These are phyloP conservation scores for Cyprichromis sp. DNA, from an alignment of 2,113 vertebrate species.

Conservation along the genomic window DNA sequence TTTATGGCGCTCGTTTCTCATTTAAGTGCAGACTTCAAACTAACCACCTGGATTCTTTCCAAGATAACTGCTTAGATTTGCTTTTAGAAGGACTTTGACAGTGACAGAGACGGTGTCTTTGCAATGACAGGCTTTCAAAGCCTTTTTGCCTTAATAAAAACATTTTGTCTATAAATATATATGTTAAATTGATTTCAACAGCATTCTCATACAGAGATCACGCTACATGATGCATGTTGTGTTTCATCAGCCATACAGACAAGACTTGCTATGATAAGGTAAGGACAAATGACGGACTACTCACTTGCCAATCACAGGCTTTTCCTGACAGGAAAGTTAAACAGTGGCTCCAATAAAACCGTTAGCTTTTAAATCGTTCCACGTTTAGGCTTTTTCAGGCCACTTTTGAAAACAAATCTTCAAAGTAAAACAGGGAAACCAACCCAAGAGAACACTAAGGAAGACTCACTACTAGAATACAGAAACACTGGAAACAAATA, in stretches of 20 bases:
- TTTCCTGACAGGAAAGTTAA: neutral
- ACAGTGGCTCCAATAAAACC: fast-evolving
- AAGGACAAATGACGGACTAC: neutral
- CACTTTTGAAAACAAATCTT: neutral
- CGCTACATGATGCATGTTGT: neutral
- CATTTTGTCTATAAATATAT: neutral
- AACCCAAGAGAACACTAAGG: neutral
- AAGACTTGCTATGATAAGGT: neutral
- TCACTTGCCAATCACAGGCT: neutral
- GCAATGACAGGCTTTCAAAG: neutral
- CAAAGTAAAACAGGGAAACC: neutral
- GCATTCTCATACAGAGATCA: neutral
- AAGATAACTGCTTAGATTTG: neutral
- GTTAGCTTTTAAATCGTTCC: neutral
- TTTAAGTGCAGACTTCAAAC: neutral
- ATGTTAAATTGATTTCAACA: neutral
- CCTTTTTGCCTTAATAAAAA: neutral
- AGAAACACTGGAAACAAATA: neutral
- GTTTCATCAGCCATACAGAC: neutral
- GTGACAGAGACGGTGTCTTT: neutral
- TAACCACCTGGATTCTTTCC: neutral
- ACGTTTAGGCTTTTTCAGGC: neutral
- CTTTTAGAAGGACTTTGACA: neutral
- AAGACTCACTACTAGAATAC: neutral
- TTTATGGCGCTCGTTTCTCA: neutral